phyloP scores from a whole-genome alignment of 2,888 invertebrate species.

The Phortica magna region DNA sequence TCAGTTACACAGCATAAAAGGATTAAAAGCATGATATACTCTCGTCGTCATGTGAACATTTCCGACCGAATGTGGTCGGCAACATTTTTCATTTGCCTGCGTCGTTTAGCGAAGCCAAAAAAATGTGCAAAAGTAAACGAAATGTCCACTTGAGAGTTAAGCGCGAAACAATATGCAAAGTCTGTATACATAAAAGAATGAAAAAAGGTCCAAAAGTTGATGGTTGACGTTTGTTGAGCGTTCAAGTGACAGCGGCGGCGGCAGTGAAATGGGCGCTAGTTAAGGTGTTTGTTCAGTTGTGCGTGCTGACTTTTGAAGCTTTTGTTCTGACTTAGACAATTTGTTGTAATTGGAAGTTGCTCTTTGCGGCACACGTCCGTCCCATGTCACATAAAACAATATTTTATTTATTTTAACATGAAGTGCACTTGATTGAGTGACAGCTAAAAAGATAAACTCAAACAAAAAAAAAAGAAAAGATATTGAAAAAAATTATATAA shows the following conservation, averaged over 20 bases:
- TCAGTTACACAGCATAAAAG: conserved; percentile 39
- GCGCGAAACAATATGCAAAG: background rate
- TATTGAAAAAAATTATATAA: no score
- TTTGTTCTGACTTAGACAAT: conserved; percentile 43
- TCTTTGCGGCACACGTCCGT: no score
- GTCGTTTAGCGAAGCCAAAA: conserved; percentile 40
- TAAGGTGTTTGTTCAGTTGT: conserved; percentile 26
- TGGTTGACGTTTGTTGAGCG: no score
- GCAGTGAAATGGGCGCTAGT: conserved; percentile 30
- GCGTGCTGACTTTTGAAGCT: conserved; percentile 32
- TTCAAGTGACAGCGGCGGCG: background rate
- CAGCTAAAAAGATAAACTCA: conserved; percentile 21
- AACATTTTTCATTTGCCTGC: conserved; percentile 37
- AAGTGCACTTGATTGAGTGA: conserved; percentile 32
- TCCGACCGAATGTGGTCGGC: conserved; percentile 17
- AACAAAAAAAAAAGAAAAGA: conserved; percentile 35
- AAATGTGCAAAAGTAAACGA: conserved; percentile 23
- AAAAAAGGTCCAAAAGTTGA: no score
- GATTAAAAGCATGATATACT: conserved; percentile 37
- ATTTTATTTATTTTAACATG: conserved; percentile 48
- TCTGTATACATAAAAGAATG: conserved; percentile 24
- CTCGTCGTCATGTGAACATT: background rate
- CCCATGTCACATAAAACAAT: conserved; percentile 37
- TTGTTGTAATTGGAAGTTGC: no score
- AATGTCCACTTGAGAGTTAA: conserved; percentile 28